phyloP scores from a whole-genome alignment of 2,888 invertebrate species.

The Apamea sordens region DNA sequence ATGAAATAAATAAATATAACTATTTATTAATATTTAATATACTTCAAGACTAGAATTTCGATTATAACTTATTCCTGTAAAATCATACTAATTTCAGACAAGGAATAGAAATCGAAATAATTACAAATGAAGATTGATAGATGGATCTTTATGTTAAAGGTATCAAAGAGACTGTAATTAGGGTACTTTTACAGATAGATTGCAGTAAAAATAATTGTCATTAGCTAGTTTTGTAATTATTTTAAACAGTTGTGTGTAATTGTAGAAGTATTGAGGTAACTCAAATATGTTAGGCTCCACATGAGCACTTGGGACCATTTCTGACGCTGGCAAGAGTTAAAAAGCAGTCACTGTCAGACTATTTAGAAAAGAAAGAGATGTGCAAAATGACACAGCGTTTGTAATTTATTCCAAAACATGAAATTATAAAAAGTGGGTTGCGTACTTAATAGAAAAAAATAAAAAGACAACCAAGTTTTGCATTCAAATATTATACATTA shows the following conservation, averaged over 20 bases:
- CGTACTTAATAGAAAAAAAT: background rate
- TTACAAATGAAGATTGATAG: conserved; percentile 78
- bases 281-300: background rate
- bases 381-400: background rate
- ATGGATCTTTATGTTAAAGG: conserved; percentile 41
- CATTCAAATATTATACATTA: background rate
- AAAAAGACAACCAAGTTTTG: background rate
- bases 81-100: conserved; percentile 79
- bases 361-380: background rate
- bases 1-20: too few relatives aligned
- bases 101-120: conserved; percentile 83
- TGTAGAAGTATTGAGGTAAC: conserved; percentile 11
- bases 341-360: background rate
- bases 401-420: background rate
- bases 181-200: conserved; percentile 23
- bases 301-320: background rate
- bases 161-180: conserved; percentile 35
- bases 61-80: conserved; percentile 22
- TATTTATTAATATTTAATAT: background rate
- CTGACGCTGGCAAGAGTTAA: background rate
- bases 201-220: background rate
- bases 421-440: background rate
- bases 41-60: background rate
- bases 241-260: conserved; percentile 4
- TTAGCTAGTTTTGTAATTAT: conserved; percentile 15